Conservation (phyloP, 1,140 invertebrate genomes). For the Drosophila mauritiana region DNA sequence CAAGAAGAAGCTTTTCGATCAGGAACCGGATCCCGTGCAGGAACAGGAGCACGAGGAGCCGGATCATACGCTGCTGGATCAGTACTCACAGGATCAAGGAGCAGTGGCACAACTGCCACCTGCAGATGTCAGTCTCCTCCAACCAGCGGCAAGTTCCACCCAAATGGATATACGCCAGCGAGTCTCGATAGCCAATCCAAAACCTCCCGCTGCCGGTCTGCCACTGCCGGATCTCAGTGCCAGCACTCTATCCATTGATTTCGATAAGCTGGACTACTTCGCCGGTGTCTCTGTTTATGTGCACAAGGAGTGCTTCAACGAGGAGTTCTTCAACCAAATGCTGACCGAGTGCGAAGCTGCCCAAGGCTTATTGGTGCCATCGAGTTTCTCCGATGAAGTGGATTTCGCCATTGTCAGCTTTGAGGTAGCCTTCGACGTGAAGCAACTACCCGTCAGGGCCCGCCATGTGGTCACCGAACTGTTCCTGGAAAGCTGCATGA, state of each 20-base stretch:
- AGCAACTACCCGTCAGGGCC: slow-evolving; percentile 81
- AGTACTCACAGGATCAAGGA: slow-evolving; percentile 77
- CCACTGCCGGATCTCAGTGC: slow-evolving; percentile 56
- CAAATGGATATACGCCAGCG: slow-evolving; percentile 33
- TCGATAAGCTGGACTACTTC: slow-evolving; percentile 82
- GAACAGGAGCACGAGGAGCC: slow-evolving; percentile 18
- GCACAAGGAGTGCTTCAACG: slow-evolving; percentile 84
- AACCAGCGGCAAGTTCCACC: slow-evolving; percentile 53
- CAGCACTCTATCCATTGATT: slow-evolving; percentile 71
- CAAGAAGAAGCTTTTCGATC: slow-evolving; percentile 69
- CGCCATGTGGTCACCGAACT: slow-evolving; percentile 87
- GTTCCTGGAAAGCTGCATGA: slow-evolving; percentile 88
- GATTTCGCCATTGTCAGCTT: slow-evolving; percentile 87
- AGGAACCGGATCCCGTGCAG: slow-evolving; percentile 16
- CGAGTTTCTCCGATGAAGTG: slow-evolving; percentile 85
- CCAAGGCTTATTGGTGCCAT: slow-evolving; percentile 85
- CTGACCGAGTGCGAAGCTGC: slow-evolving; percentile 83
- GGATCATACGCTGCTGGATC: slow-evolving; percentile 52
- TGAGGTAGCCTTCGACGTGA: slow-evolving; percentile 64
- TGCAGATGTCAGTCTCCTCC: slow-evolving; percentile 15
- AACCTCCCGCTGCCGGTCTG: background rate
- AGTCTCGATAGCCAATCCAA: background rate
- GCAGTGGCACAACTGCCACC: slow-evolving; percentile 62
- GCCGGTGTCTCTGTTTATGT: slow-evolving; percentile 85
- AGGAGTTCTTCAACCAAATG: slow-evolving; percentile 83